Evolutionary conservation across 2,888 invertebrate genomes (phyloP).

Genomic region (Norana najaformis): DNA sequence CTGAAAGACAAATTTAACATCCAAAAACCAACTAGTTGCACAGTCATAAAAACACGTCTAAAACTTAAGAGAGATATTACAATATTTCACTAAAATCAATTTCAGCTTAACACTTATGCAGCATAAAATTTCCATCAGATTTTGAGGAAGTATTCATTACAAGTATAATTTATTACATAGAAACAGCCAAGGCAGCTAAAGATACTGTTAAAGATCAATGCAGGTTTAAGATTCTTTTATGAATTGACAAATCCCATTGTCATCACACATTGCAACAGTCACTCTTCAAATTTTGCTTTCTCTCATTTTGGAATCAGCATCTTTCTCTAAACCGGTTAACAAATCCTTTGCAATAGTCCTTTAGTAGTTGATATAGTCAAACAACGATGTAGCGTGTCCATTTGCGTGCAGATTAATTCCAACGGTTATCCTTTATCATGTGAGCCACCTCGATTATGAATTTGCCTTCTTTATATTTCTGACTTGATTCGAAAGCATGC

Average conservation of each 20-base stretch:
- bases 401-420: constrained; percentile 71
- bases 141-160: constrained; percentile 6
- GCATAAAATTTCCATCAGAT: not conserved
- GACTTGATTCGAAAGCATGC: constrained; percentile 99
- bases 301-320: not conserved
- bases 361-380: not conserved
- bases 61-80: not conserved
- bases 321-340: constrained; percentile 13
- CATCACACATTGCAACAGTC: constrained; percentile 23
- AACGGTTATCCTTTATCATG: constrained; percentile 99
- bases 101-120: not conserved
- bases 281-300: not conserved
- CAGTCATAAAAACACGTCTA: not conserved
- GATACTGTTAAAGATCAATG: not conserved
- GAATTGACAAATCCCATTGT: not conserved
- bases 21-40: not conserved
- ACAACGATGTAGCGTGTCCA: not conserved
- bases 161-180: not conserved
- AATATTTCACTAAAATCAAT: not conserved
- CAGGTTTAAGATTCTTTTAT: constrained; percentile 15
- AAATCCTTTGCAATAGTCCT: not conserved
- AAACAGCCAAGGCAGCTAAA: not conserved
- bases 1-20: constrained; percentile 13
- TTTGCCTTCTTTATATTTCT: constrained; percentile 99
- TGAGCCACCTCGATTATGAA: constrained; percentile 99